These are phyloP conservation scores for Aphidius gifuensis DNA, from an alignment of 1,140 invertebrate species.

Conservation along the genomic window DNA sequence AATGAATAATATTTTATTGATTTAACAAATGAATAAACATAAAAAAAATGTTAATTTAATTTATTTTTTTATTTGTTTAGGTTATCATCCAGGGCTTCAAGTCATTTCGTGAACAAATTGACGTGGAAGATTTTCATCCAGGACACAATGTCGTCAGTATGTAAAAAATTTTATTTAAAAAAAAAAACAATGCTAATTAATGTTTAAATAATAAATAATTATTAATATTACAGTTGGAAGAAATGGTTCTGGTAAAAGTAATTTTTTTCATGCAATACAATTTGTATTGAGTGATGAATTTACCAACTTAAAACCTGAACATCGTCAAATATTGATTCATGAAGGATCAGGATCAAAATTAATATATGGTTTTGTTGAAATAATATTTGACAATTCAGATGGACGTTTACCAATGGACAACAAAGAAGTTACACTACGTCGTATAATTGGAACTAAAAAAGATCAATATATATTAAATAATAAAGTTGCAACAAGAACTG, in stretches of 20 bases:
- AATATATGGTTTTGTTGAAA: slow-evolving; percentile 97
- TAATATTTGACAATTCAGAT: slow-evolving; percentile 99
- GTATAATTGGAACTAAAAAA: slow-evolving; percentile 98
- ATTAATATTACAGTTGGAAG: slow-evolving; percentile 70
- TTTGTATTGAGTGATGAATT: slow-evolving; percentile 99
- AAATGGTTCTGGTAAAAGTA: slow-evolving; percentile 99
- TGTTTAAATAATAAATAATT: slow-evolving; percentile 7
- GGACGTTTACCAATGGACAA: slow-evolving; percentile 96
- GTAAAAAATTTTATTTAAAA: slow-evolving; percentile 84
- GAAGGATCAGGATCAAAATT: slow-evolving; percentile 96
- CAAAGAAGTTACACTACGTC: slow-evolving; percentile 90
- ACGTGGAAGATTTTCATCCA: slow-evolving; percentile 91
- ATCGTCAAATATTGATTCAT: slow-evolving; percentile 91
- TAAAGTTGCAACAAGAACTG: slow-evolving; percentile 93
- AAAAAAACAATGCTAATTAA: slow-evolving; percentile 75
- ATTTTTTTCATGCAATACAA: slow-evolving; percentile 99
- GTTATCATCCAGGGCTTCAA: slow-evolving; percentile 97
- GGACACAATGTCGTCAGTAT: slow-evolving; percentile 91
- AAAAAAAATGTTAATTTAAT: too few relatives aligned
- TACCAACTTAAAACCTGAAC: slow-evolving; percentile 92
- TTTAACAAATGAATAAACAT: too few relatives aligned
- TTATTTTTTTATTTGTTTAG: slow-evolving; percentile 54
- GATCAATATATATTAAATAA: slow-evolving; percentile 99
- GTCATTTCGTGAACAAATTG: slow-evolving; percentile 92
- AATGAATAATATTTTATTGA: too few relatives aligned